These are phyloP conservation scores for Sesamia inferens DNA, from an alignment of 2,888 invertebrate species.

Conservation along the genomic window DNA sequence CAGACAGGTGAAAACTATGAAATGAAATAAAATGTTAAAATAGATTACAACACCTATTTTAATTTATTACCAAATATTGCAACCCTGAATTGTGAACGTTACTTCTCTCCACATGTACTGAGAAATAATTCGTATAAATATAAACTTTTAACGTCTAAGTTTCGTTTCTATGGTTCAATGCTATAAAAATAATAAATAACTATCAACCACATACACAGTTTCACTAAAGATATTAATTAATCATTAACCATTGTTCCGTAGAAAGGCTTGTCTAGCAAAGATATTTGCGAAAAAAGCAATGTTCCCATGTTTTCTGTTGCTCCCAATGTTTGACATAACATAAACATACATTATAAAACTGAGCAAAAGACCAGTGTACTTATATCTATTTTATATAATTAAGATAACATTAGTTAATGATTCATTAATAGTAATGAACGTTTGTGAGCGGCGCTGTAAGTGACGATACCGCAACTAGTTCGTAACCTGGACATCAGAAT, in stretches of 20 bases:
- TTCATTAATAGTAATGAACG: background rate
- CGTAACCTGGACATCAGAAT: slow-evolving; percentile 24
- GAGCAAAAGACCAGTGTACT: too few relatives aligned
- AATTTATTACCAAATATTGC: slow-evolving; percentile 8
- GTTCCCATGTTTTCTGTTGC: background rate
- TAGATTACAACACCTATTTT: slow-evolving; percentile 39
- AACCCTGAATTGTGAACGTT: background rate
- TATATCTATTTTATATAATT: too few relatives aligned
- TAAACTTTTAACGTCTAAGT: background rate
- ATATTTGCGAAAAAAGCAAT: background rate
- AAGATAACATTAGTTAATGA: background rate
- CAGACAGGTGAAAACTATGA: background rate
- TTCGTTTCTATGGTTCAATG: background rate
- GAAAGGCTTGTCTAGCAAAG: background rate
- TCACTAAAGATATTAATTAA: background rate
- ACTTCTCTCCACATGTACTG: background rate
- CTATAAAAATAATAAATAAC: background rate
- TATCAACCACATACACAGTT: background rate
- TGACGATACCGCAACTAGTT: slow-evolving; percentile 9
- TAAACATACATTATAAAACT: background rate
- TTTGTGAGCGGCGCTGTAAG: background rate
- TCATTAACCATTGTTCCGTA: background rate
- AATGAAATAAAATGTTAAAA: slow-evolving; percentile 21
- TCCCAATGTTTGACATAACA: background rate
- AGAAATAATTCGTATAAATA: slow-evolving; percentile 17